Percentiles rank a stretch among this genome's conserved stretches.
Conservation (phyloP, 2,113 vertebrate genomes). For the Acanthochromis polyacanthus region DNA sequence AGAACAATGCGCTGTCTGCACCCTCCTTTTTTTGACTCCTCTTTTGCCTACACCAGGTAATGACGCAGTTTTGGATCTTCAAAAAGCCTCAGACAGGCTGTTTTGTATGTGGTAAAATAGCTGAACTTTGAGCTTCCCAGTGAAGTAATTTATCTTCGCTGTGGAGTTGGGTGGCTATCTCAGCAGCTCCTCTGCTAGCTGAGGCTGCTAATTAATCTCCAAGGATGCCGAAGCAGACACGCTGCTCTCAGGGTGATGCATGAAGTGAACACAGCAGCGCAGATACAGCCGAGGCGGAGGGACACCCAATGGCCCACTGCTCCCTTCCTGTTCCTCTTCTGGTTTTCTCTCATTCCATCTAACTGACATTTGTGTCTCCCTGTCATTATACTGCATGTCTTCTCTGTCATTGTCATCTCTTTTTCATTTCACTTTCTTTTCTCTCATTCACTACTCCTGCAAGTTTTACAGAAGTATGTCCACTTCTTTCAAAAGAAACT, state of each 20-base stretch:
- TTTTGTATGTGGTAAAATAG: constrained; percentile 66
- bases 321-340: neutral
- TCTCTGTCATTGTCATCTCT: neutral
- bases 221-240: constrained; percentile 50
- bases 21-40: neutral
- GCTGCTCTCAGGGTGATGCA: constrained; percentile 74
- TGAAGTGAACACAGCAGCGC: constrained; percentile 55
- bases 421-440: constrained; percentile 5
- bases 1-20: neutral
- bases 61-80: constrained; percentile 38
- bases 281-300: constrained; percentile 26
- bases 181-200: constrained; percentile 61
- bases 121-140: constrained; percentile 71
- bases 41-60: neutral
- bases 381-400: neutral
- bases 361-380: constrained; percentile 1
- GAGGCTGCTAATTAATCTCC: constrained; percentile 78
- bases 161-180: constrained; percentile 61
- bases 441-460: neutral
- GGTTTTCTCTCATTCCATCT: constrained; percentile 20
- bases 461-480: neutral
- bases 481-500: no score
- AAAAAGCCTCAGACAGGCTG: constrained; percentile 25
- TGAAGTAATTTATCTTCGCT: constrained; percentile 74
- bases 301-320: neutral